phyloP scores from a whole-genome alignment of 2,888 invertebrate species.

The Scaptomyza tumidula region DNA sequence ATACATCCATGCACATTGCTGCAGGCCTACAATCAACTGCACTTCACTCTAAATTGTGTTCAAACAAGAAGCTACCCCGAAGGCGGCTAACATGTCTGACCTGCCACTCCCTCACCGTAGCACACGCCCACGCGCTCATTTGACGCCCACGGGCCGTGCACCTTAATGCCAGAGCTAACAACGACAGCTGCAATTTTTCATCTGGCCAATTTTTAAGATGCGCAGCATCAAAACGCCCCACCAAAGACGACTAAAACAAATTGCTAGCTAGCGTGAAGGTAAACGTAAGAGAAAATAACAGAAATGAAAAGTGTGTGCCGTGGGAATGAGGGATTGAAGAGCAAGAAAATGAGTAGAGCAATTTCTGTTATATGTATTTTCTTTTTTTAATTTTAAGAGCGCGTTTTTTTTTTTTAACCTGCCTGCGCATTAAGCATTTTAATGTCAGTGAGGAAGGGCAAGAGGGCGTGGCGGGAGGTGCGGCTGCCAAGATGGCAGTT shows the following conservation, averaged over 20 bases:
- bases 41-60: slow-evolving; percentile 54
- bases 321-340: slow-evolving; percentile 7
- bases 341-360: slow-evolving; percentile 47
- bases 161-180: slow-evolving; percentile 49
- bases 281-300: slow-evolving; percentile 5
- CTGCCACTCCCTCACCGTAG: slow-evolving; percentile 34
- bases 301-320: neutral
- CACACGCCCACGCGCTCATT: neutral
- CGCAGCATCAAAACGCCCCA: slow-evolving; percentile 52
- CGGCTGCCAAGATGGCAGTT: slow-evolving; percentile 57
- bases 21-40: slow-evolving; percentile 67
- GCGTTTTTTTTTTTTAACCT: slow-evolving; percentile 47
- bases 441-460: slow-evolving; percentile 69
- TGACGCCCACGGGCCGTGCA: slow-evolving; percentile 25
- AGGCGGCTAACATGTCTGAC: slow-evolving; percentile 42
- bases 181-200: slow-evolving; percentile 84
- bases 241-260: slow-evolving; percentile 53
- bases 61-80: slow-evolving; percentile 12
- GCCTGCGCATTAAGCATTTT: slow-evolving; percentile 82
- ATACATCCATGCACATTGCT: slow-evolving; percentile 31
- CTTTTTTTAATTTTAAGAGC: slow-evolving; percentile 63
- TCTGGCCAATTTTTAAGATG: slow-evolving; percentile 83
- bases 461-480: slow-evolving; percentile 1
- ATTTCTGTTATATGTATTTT: slow-evolving; percentile 48
- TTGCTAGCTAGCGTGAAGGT: slow-evolving; percentile 44